Evolutionary conservation across 2,797 vertebrate species (phyloP).

Genomic region (Neomorphus geoffroyi): DNA sequence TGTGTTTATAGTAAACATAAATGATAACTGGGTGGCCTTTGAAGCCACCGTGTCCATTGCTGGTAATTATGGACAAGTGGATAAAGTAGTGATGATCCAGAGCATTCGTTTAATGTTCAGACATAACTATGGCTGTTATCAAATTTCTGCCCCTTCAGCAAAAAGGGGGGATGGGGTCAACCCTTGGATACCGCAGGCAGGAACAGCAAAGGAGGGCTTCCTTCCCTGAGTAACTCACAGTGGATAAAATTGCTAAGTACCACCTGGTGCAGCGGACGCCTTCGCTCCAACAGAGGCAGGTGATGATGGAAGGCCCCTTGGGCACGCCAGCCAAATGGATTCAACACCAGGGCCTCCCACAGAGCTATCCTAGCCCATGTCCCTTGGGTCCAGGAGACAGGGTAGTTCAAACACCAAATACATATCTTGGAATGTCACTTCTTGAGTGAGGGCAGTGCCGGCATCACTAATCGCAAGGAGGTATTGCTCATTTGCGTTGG

Average conservation of each 20-base stretch:
- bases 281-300: neutral
- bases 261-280: slow-evolving; percentile 47
- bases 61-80: slow-evolving; percentile 57
- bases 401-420: slow-evolving; percentile 51
- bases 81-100: slow-evolving; percentile 15
- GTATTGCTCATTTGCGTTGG: fast-evolving
- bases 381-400: neutral
- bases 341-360: slow-evolving; percentile 64
- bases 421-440: slow-evolving; percentile 16
- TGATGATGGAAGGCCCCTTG: slow-evolving; percentile 70
- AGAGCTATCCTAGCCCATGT: slow-evolving; percentile 14
- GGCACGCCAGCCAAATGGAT: slow-evolving; percentile 65
- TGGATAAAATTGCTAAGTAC: slow-evolving; percentile 56
- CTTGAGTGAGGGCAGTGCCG: neutral
- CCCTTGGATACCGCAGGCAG: neutral
- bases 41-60: slow-evolving; percentile 48
- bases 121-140: slow-evolving; percentile 71
- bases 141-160: slow-evolving; percentile 70
- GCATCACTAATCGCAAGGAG: slow-evolving; percentile 36
- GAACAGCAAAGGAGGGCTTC: neutral
- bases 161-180: slow-evolving; percentile 37
- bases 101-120: slow-evolving; percentile 46
- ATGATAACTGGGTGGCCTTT: slow-evolving; percentile 69
- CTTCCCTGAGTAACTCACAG: slow-evolving; percentile 4
- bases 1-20: slow-evolving; percentile 73